phyloP scores from a whole-genome alignment of 1,140 invertebrate genomes.

The Procambarus clarkii region DNA sequence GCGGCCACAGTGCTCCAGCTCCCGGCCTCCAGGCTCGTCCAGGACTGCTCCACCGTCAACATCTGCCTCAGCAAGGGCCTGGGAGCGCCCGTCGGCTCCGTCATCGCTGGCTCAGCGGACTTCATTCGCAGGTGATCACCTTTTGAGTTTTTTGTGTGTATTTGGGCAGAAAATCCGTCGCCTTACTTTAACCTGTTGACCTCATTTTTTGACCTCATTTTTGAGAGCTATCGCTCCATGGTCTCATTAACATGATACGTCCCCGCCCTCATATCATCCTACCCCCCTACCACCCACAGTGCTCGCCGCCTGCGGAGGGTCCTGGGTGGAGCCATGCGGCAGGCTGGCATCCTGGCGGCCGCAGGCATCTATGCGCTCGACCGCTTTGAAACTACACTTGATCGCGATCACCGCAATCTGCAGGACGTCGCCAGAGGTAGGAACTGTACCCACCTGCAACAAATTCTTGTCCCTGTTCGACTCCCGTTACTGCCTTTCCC shows the following conservation, averaged over 20 bases:
- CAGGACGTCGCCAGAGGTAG: conserved; percentile 83
- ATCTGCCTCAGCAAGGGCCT: conserved; percentile 3
- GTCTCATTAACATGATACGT: too few species aligned
- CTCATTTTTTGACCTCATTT: too few species aligned
- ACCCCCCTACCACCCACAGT: conserved; percentile 75
- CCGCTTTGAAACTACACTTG: conserved; percentile 83
- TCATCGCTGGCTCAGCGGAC: conserved; percentile 85
- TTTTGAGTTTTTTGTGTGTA: too few species aligned
- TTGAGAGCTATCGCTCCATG: too few species aligned
- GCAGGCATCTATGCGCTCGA: conserved; percentile 90
- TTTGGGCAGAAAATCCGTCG: too few species aligned
- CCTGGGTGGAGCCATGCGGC: conserved; percentile 94
- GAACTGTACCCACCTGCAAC: not conserved
- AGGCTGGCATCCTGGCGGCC: conserved; percentile 91
- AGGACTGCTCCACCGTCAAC: not conserved
- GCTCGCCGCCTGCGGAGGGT: conserved; percentile 87
- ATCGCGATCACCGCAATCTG: conserved; percentile 85
- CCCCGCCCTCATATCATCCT: not conserved
- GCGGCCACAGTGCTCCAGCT: not conserved
- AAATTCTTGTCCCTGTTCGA: too few species aligned
- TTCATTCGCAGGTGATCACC: conserved; percentile 84
- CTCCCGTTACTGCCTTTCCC: too few species aligned
- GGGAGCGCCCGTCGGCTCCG: conserved; percentile 91
- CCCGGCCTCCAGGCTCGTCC: not conserved
- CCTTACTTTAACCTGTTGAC: too few species aligned